Percentiles rank a stretch among this genome's conserved stretches.
phyloP scores from a whole-genome alignment of 1,140 invertebrate genomes.

The Episyrphus balteatus region DNA sequence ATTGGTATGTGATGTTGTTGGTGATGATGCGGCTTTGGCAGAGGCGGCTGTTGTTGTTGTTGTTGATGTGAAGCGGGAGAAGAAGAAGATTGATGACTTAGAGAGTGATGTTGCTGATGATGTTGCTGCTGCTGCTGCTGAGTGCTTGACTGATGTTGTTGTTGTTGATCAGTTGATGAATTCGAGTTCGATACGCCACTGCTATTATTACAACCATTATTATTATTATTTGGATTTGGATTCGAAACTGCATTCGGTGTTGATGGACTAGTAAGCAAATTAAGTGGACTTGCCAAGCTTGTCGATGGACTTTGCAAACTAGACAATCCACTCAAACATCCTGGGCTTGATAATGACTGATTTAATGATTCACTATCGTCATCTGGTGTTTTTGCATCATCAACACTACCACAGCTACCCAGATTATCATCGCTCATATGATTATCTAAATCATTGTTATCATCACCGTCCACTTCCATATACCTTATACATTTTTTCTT shows the following conservation, averaged over 20 bases:
- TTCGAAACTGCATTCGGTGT: constrained; percentile 8
- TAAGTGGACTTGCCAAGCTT: constrained; percentile 55
- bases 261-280: constrained; percentile 43
- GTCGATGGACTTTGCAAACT: constrained; percentile 63
- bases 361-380: constrained; percentile 53
- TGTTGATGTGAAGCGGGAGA: constrained; percentile 1
- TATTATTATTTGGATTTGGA: background rate
- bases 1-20: too few species aligned
- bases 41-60: background rate
- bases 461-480: constrained; percentile 58
- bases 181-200: background rate
- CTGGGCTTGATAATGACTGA: constrained; percentile 64
- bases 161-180: background rate
- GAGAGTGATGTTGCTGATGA: constrained; percentile 1
- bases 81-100: background rate
- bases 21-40: background rate
- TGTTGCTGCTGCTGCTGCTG: background rate
- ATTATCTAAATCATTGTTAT: constrained; percentile 42
- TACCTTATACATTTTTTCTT: constrained; percentile 98
- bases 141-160: background rate
- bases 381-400: constrained; percentile 53
- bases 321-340: constrained; percentile 61
- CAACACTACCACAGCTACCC: constrained; percentile 63
- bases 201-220: background rate
- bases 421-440: constrained; percentile 60